phyloP scores from a whole-genome alignment of 1,140 invertebrate genomes.

The Drosophila chauvacae region DNA sequence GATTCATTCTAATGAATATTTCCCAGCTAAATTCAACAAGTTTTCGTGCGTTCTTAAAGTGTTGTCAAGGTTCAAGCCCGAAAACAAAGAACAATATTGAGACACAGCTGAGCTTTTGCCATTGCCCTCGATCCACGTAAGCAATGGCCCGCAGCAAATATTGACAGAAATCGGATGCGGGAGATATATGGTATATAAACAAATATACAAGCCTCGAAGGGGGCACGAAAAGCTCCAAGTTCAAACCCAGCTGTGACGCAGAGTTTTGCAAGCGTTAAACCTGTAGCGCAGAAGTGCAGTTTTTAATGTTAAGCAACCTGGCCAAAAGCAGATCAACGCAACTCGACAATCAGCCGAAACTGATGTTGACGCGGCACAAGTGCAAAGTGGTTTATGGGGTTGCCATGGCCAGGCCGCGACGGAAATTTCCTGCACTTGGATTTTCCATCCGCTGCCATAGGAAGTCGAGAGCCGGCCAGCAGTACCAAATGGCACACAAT shows the following conservation, averaged over 20 bases:
- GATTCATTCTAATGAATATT: not conserved
- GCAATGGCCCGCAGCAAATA: constrained; percentile 17
- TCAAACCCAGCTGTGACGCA: constrained; percentile 31
- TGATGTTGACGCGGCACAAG: constrained; percentile 17
- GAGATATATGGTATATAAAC: constrained; percentile 1
- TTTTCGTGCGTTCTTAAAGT: constrained; percentile 15
- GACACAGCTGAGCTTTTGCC: constrained; percentile 15
- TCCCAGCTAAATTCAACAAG: constrained; percentile 18
- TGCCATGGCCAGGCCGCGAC: constrained; percentile 34
- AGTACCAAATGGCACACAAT: constrained; percentile 57
- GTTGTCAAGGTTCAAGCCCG: constrained; percentile 21
- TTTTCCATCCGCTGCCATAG: constrained; percentile 58
- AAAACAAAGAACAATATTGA: constrained; percentile 37
- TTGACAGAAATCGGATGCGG: constrained; percentile 21
- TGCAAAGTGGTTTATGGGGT: constrained; percentile 61
- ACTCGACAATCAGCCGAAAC: constrained; percentile 44
- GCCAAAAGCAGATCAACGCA: constrained; percentile 29
- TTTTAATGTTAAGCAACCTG: constrained; percentile 61
- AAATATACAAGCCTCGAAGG: not conserved
- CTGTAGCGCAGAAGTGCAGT: constrained; percentile 36
- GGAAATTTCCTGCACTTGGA: constrained; percentile 46
- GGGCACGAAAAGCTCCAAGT: constrained; percentile 56
- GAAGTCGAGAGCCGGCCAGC: constrained; percentile 38
- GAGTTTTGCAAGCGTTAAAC: constrained; percentile 41
- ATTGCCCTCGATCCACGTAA: constrained; percentile 12